Conservation (phyloP, 1,140 invertebrate species). For the Drosophila mauritiana region DNA sequence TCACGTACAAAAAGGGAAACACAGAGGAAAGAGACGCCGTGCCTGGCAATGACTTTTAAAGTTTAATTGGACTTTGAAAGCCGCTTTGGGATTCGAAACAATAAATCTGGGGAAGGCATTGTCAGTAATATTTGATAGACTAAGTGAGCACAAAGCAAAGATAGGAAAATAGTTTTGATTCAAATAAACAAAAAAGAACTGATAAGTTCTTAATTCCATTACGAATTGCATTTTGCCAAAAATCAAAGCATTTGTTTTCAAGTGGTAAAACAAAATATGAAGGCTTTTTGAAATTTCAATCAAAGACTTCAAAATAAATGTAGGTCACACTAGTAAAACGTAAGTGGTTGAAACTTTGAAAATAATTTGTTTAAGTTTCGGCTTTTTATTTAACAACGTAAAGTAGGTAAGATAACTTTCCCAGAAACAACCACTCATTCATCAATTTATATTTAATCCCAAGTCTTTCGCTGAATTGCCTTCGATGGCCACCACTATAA, state of each 20-base stretch:
- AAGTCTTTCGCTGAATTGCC: neutral
- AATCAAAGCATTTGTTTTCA: slow-evolving; percentile 1
- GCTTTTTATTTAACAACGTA: neutral
- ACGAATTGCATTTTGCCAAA: slow-evolving; percentile 9
- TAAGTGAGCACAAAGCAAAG: slow-evolving; percentile 18
- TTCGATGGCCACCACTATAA: slow-evolving; percentile 29
- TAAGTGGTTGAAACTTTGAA: neutral
- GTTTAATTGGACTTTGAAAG: slow-evolving; percentile 77
- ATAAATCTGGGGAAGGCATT: slow-evolving; percentile 4
- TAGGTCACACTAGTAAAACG: neutral
- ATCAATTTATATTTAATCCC: slow-evolving; percentile 1
- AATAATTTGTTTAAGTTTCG: neutral
- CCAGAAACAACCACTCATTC: neutral
- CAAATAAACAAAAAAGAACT: neutral
- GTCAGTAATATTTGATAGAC: slow-evolving; percentile 55
- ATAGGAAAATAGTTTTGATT: neutral
- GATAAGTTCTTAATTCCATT: slow-evolving; percentile 1
- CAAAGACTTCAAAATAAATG: no score
- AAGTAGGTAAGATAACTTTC: neutral
- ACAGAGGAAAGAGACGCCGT: slow-evolving; percentile 3
- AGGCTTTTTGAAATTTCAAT: no score
- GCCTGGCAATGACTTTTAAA: slow-evolving; percentile 60
- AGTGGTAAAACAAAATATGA: neutral
- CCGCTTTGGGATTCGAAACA: slow-evolving; percentile 25
- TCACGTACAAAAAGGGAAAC: slow-evolving; percentile 55